Evolutionary conservation across 2,888 invertebrate genomes (phyloP).

Genomic region (Drosophila greeni): DNA sequence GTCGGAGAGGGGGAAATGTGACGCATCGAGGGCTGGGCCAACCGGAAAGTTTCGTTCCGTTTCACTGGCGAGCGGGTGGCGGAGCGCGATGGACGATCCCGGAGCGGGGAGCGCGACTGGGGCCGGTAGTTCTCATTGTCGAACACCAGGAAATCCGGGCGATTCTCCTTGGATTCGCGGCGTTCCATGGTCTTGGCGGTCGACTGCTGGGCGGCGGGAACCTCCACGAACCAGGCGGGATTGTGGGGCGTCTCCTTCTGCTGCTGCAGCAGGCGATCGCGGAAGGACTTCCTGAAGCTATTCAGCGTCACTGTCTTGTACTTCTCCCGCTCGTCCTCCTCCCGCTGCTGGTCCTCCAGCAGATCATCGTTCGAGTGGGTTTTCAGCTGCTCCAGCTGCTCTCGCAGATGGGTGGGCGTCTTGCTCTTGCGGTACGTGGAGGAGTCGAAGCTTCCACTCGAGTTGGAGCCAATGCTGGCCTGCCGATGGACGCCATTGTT

Average conservation of each 20-base stretch:
- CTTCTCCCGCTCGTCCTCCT: slow-evolving; percentile 71
- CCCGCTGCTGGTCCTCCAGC: slow-evolving; percentile 48
- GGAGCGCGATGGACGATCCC: slow-evolving; percentile 65
- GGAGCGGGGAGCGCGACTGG: slow-evolving; percentile 75
- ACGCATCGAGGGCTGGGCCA: slow-evolving; percentile 58
- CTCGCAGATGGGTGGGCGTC: slow-evolving; percentile 68
- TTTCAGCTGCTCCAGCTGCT: slow-evolving; percentile 74
- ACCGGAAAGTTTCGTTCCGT: slow-evolving; percentile 72
- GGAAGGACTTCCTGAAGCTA: slow-evolving; percentile 78
- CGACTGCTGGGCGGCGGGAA: slow-evolving; percentile 60
- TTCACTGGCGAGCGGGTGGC: slow-evolving; percentile 68
- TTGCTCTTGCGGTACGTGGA: slow-evolving; percentile 76
- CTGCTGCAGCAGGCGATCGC: slow-evolving; percentile 74
- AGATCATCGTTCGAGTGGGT: slow-evolving; percentile 59
- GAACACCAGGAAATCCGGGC: slow-evolving; percentile 71
- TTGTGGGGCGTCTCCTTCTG: slow-evolving; percentile 76
- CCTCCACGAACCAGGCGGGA: slow-evolving; percentile 78
- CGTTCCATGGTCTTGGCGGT: slow-evolving; percentile 13
- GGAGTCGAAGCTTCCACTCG: slow-evolving; percentile 67
- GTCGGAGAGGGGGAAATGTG: slow-evolving; percentile 54
- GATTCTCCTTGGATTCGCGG: slow-evolving; percentile 61
- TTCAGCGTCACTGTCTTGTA: slow-evolving; percentile 77
- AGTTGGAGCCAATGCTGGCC: slow-evolving; percentile 51
- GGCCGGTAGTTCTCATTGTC: slow-evolving; percentile 78
- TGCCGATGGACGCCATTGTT: slow-evolving; percentile 42